Conservation (phyloP, 2,113 vertebrate species). For the Chionomys nivalis region DNA sequence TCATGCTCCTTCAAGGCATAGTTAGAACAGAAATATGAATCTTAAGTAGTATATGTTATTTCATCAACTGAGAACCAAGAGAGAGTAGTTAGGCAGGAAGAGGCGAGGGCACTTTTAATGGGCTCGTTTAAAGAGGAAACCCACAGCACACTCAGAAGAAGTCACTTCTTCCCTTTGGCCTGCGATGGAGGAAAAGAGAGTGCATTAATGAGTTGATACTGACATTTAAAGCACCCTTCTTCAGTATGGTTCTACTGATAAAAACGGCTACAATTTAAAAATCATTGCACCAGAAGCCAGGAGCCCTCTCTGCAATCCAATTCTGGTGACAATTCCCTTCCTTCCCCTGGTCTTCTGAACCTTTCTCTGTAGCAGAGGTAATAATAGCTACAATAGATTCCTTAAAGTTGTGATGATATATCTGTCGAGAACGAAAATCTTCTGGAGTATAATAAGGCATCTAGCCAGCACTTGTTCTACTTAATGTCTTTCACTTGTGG, state of each 20-base stretch:
- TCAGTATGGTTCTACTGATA: constrained; percentile 34
- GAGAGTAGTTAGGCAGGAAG: constrained; percentile 73
- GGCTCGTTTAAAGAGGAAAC: constrained; percentile 80
- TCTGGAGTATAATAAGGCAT: background rate
- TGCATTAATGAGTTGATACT: constrained; percentile 55
- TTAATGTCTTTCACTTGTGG: background rate
- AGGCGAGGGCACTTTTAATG: constrained; percentile 78
- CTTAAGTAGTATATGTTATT: constrained; percentile 76
- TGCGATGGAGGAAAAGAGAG: constrained; percentile 25
- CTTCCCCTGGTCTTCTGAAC: background rate
- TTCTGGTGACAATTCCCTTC: constrained; percentile 20
- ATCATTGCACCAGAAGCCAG: constrained; percentile 46
- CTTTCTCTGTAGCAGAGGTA: background rate
- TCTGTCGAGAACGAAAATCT: constrained; percentile 50
- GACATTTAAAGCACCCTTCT: constrained; percentile 48
- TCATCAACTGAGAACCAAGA: constrained; percentile 78
- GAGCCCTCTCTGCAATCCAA: background rate
- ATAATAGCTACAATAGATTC: background rate
- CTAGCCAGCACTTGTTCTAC: background rate
- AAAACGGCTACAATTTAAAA: constrained; percentile 60
- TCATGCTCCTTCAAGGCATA: constrained; percentile 80
- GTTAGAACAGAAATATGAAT: constrained; percentile 82
- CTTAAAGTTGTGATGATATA: background rate
- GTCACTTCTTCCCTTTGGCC: constrained; percentile 60
- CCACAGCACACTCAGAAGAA: constrained; percentile 58